Base-by-base conservation (phyloP, 2,797 vertebrate genomes). In the Acipenser oxyrinchus region DNA sequence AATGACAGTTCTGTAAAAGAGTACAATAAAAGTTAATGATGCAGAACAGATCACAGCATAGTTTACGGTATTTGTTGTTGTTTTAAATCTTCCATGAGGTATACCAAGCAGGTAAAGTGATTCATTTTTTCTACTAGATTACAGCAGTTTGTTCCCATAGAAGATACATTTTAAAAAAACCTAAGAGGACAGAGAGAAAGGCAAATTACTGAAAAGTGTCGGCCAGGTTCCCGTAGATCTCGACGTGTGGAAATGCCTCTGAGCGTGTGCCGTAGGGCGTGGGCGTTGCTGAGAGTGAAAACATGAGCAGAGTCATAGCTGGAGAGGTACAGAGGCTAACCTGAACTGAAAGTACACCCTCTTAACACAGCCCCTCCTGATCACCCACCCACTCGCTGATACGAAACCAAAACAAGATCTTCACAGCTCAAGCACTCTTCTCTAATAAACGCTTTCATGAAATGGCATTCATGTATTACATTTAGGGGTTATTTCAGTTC, bases 191-290 rank as follows among this genome's bases (percentile, higher is more conserved):
- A n/a, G 10, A 11, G 13, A 6, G 13, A 58, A 13, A 58, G 55
- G 55, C 55, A 13, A 58, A 58, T 58, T 58, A 58, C 55, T 58
- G 55, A 58, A 58, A 58, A 58, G 55, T 13, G 12, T 7, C 55
- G 9, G 55, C 11, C 55, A 11, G 37, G 6, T 58, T 58, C 55
- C 55, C 55, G 55, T 58, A 58, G 55, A 58, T 58, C 12, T 58
- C 55, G 55, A 0, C 8, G 1, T 6, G 12, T n/a, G 55, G 55
- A 58, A 58, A 58, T 11, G 55, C 12, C 55, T n/a, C 11, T 6
- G 55, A 58, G 55, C 6, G 55, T 6, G 55, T 11, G 55, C 6
- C 12, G 2, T 2, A n/a, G 55, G 7, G 55, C 55, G 55, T 11
- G 55, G 55, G 55, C 12, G 55, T 58, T 6, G 55, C 55, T 11